phyloP scores from a whole-genome alignment of 2,797 vertebrate genomes.

The Galago senegalensis region DNA sequence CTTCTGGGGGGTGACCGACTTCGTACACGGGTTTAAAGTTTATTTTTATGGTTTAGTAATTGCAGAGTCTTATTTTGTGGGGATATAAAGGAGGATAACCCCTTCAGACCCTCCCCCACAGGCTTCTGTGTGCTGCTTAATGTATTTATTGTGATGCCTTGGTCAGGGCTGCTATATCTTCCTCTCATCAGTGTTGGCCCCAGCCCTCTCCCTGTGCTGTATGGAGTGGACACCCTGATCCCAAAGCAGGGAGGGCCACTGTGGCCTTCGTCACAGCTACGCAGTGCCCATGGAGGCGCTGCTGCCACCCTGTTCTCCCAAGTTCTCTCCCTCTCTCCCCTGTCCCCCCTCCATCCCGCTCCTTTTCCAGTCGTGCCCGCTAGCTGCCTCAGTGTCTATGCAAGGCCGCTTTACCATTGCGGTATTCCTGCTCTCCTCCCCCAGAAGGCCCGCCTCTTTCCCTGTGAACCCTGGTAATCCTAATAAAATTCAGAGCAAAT shows the following conservation, averaged over 20 bases:
- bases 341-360: neutral
- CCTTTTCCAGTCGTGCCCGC: neutral
- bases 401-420: constrained; percentile 73
- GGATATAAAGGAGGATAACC: neutral
- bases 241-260: constrained; percentile 40
- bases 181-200: constrained; percentile 22
- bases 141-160: constrained; percentile 84
- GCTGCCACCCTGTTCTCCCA: constrained; percentile 59
- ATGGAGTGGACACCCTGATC: constrained; percentile 75
- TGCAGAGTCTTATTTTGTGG: constrained; percentile 77
- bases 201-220: constrained; percentile 58
- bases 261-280: constrained; percentile 49
- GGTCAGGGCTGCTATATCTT: constrained; percentile 64
- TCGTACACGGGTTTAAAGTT: constrained; percentile 82
- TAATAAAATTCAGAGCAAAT: constrained; percentile 82
- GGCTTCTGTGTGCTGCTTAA: constrained; percentile 84
- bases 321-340: constrained; percentile 21
- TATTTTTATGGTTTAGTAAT: constrained; percentile 85
- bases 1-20: constrained; percentile 74
- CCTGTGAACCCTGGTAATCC: constrained; percentile 70
- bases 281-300: constrained; percentile 51
- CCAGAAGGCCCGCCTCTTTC: constrained; percentile 66
- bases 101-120: constrained; percentile 61
- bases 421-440: constrained; percentile 54
- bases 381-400: constrained; percentile 76